Evolutionary conservation across 1,140 invertebrate species (phyloP).

Genomic region (Zaprionus africanus): DNA sequence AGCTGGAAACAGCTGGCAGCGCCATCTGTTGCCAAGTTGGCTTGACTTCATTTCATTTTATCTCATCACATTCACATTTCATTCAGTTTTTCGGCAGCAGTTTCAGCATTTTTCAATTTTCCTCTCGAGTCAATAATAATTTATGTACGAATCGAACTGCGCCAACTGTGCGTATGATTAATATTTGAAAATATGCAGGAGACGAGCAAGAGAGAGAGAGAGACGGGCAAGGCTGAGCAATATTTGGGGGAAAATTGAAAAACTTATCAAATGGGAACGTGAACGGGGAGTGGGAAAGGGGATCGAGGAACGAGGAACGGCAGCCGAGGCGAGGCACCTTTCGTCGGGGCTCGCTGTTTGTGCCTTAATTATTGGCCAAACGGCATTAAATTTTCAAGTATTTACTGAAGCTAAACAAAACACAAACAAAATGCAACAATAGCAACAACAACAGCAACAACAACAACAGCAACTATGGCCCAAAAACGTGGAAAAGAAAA

Average conservation of each 20-base stretch:
- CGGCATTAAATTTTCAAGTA: constrained; percentile 82
- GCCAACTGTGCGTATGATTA: constrained; percentile 74
- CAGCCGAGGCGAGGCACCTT: background rate
- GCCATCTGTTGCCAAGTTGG: constrained; percentile 39
- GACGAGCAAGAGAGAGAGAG: background rate
- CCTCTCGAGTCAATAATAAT: constrained; percentile 34
- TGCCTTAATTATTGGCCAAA: constrained; percentile 78
- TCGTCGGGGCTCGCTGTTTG: constrained; percentile 48
- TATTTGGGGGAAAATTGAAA: constrained; percentile 21
- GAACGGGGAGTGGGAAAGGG: background rate
- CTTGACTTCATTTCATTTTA: constrained; percentile 12
- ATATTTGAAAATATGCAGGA: constrained; percentile 61
- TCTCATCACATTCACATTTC: constrained; percentile 11
- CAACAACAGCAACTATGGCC: background rate
- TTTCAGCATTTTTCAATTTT: constrained; percentile 23
- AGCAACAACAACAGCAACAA: constrained; percentile 21
- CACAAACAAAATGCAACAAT: constrained; percentile 49
- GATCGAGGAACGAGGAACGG: background rate
- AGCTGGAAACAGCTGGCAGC: constrained; percentile 20
- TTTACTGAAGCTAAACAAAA: constrained; percentile 82
- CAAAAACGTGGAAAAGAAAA: constrained; percentile 22
- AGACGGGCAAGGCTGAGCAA: background rate
- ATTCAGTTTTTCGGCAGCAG: constrained; percentile 9
- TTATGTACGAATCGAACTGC: constrained; percentile 40
- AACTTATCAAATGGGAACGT: constrained; percentile 23